A percentile compares a stretch with the other conserved stretches of the same genome.
Evolutionary conservation across 2,888 invertebrate genomes (phyloP).

Genomic region (Pogonocherus hispidulus): DNA sequence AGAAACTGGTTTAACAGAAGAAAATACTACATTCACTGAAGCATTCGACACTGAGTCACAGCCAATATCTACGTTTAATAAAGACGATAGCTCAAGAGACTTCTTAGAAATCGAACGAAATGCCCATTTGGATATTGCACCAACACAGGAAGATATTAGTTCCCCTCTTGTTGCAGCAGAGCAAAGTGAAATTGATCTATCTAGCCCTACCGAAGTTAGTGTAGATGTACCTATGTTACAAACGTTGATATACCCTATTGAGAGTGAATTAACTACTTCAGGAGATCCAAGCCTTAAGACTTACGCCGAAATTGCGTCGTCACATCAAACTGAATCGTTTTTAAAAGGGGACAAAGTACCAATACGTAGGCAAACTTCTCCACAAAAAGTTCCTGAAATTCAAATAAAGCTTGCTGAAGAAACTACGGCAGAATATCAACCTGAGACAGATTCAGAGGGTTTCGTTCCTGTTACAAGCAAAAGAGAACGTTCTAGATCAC

Average conservation of each 20-base stretch:
- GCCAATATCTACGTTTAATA: background rate
- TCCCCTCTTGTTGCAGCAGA: no score
- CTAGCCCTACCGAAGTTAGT: no score
- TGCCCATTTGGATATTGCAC: background rate
- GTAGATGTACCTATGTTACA: background rate
- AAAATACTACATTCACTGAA: background rate
- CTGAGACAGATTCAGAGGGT: conserved; percentile 54
- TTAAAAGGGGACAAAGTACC: conserved; percentile 20
- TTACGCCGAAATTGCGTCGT: conserved; percentile 42
- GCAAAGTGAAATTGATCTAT: no score
- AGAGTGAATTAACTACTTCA: conserved; percentile 20
- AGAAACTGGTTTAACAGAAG: no score
- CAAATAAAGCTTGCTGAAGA: conserved; percentile 46
- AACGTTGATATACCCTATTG: background rate
- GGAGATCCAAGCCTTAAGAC: conserved; percentile 28
- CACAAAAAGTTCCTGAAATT: conserved; percentile 42
- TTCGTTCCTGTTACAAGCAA: conserved; percentile 56
- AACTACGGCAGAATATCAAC: conserved; percentile 38
- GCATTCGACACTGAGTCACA: background rate
- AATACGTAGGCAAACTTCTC: conserved; percentile 24
- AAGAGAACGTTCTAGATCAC: conserved; percentile 57
- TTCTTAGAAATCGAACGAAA: background rate
- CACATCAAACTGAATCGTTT: conserved; percentile 29
- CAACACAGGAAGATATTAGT: background rate
- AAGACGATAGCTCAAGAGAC: background rate